Evolutionary conservation across 2,113 vertebrate genomes (phyloP).

Genomic region (Alosa alosa): DNA sequence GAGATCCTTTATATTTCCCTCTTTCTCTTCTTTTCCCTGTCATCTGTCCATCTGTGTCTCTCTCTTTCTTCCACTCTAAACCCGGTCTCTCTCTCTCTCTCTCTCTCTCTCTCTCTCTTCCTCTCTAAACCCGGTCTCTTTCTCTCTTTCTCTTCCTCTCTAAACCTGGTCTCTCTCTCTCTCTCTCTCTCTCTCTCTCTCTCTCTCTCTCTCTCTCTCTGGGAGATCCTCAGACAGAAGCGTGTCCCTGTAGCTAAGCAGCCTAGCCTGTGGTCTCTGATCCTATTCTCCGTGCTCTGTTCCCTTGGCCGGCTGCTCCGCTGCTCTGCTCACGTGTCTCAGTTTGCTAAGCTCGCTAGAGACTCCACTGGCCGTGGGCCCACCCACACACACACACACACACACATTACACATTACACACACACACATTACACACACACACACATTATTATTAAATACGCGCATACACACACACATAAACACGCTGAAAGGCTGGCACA

Average conservation of each 20-base stretch:
- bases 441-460: too few relatives aligned
- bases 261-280: neutral
- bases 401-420: too few relatives aligned
- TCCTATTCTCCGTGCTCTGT: neutral
- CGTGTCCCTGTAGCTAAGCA: neutral
- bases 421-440: too few relatives aligned
- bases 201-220: neutral
- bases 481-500: too few relatives aligned
- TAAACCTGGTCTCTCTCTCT: neutral
- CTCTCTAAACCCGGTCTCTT: neutral
- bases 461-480: too few relatives aligned
- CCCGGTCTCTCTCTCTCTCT: neutral
- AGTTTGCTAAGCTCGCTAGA: neutral
- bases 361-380: too few relatives aligned
- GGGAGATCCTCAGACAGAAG: neutral
- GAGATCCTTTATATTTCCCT: too few relatives aligned
- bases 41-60: neutral
- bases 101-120: neutral
- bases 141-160: neutral
- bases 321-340: neutral
- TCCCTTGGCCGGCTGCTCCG: too few relatives aligned
- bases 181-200: neutral
- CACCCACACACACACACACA: slow-evolving; percentile 2
- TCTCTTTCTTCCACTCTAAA: neutral
- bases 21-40: neutral